Evolutionary conservation across 2,113 vertebrate species (phyloP), one percentile per base, ranked within the genome.

Genomic region (Vicugna pacos): DNA sequence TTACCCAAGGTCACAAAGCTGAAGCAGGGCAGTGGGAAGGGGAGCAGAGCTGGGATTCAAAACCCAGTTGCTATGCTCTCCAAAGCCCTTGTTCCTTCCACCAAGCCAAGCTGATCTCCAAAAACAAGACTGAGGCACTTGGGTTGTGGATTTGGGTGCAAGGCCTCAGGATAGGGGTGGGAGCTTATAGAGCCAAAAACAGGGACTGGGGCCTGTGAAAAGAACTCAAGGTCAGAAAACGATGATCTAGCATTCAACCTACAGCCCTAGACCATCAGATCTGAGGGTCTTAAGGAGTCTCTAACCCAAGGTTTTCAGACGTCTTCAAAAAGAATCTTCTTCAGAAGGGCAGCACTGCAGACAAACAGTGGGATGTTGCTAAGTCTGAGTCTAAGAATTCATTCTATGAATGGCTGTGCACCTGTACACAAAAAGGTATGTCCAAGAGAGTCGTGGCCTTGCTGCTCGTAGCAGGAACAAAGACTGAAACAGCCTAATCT

Each of bases 401-500:
- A 64, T 4, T 58, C 80, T 58, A 64, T 1, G 5, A 56, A 75
- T 3, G 50, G 67, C 75, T 70, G 11, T 19, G 54, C 52, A 93
- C 56, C 77, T 88, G 38, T 7, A 77, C 38, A 42, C 83, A 87
- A 79, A 91, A 84, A 96, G 9, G 6, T 24, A 62, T 14, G 70
- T 58, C 79, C 48, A n/a, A 75, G 28, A 52, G 48, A 77, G 56
- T 22, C 56, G 28, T 0, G 3, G 80, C 65, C 82, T 42, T 32
- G 8, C 2, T 7, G 30, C 82, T 81, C 65, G 38, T 17, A 32
- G 67, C 5, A 5, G 60, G 85, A 96, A 93, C 93, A 95, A 79
- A 96, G 97, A 73, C 80, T 35, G 89, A 60, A 81, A 73, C 35
- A 83, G 80, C 79, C 80, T 96, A 86, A 93, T 97, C 79, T 93